These are phyloP conservation scores for Lutra lutra DNA, from an alignment of 2,797 vertebrate species.

Conservation along the genomic window DNA sequence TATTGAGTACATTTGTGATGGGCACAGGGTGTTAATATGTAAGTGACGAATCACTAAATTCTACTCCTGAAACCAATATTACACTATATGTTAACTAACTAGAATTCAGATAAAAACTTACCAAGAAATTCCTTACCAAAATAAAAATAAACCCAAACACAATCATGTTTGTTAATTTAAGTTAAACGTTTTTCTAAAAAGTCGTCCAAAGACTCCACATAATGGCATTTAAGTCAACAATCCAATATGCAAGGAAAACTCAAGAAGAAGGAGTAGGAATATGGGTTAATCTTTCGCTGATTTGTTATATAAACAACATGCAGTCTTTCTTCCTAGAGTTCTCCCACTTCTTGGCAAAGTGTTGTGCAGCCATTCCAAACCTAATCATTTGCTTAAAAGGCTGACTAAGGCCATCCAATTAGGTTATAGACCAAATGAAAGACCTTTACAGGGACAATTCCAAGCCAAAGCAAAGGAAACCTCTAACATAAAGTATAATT, in stretches of 20 bases:
- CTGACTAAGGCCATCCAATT: conserved; percentile 2
- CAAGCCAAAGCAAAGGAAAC: conserved; percentile 48
- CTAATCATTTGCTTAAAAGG: conserved; percentile 17
- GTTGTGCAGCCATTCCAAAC: conserved; percentile 14
- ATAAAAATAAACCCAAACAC: conserved; percentile 33
- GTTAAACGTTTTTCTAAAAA: not conserved
- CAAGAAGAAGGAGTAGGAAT: not conserved
- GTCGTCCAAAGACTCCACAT: not conserved
- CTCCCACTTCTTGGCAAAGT: not conserved
- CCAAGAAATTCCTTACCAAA: conserved; percentile 9
- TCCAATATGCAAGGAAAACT: not conserved
- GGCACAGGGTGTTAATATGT: not conserved
- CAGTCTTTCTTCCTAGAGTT: conserved; percentile 13
- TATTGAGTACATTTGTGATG: not conserved
- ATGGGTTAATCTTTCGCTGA: not conserved
- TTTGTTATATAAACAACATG: not conserved
- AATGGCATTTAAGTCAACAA: not conserved
- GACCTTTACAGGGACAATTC: not conserved
- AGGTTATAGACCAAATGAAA: not conserved
- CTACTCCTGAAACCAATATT: not conserved
- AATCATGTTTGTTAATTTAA: conserved; percentile 3
- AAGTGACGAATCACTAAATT: not conserved
- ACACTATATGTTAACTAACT: not conserved
- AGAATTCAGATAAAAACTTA: not conserved
- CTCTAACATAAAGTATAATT: not conserved